phyloP scores from a whole-genome alignment of 2,113 vertebrate genomes.

The Pseudorasbora parva region DNA sequence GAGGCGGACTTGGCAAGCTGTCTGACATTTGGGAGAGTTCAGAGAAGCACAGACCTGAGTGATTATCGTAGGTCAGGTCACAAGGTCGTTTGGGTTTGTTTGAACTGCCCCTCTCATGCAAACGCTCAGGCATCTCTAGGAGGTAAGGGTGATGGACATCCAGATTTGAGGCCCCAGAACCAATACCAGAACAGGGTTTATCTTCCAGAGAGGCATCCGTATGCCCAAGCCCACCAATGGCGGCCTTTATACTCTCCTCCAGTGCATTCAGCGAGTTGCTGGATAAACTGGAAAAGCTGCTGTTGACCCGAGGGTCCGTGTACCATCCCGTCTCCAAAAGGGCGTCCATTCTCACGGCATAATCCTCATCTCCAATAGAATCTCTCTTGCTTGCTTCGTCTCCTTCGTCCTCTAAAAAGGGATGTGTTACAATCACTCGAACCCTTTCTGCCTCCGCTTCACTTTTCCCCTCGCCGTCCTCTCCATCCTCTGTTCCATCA shows the following conservation, averaged over 20 bases:
- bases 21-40: slow-evolving; percentile 73
- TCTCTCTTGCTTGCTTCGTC: slow-evolving; percentile 55
- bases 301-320: slow-evolving; percentile 80
- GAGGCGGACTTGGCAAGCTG: slow-evolving; percentile 65
- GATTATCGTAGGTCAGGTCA: slow-evolving; percentile 66
- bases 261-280: slow-evolving; percentile 89
- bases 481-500: slow-evolving; percentile 70
- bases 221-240: slow-evolving; percentile 51
- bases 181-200: slow-evolving; percentile 6
- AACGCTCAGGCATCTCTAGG: slow-evolving; percentile 58
- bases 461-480: slow-evolving; percentile 65
- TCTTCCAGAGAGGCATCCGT: slow-evolving; percentile 54
- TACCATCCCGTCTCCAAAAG: slow-evolving; percentile 82
- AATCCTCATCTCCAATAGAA: slow-evolving; percentile 64
- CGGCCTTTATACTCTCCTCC: slow-evolving; percentile 75
- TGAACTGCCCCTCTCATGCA: slow-evolving; percentile 44
- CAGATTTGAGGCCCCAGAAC: slow-evolving; percentile 66
- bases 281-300: slow-evolving; percentile 90
- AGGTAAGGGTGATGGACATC: slow-evolving; percentile 77
- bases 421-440: slow-evolving; percentile 68
- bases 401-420: slow-evolving; percentile 58
- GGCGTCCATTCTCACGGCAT: slow-evolving; percentile 73
- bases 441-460: slow-evolving; percentile 67
- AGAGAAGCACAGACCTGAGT: slow-evolving; percentile 77
- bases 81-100: slow-evolving; percentile 57